Percentiles rank a stretch among this genome's conserved stretches.
phyloP scores from a whole-genome alignment of 2,797 vertebrate genomes.

The Accipiter superciliosus region DNA sequence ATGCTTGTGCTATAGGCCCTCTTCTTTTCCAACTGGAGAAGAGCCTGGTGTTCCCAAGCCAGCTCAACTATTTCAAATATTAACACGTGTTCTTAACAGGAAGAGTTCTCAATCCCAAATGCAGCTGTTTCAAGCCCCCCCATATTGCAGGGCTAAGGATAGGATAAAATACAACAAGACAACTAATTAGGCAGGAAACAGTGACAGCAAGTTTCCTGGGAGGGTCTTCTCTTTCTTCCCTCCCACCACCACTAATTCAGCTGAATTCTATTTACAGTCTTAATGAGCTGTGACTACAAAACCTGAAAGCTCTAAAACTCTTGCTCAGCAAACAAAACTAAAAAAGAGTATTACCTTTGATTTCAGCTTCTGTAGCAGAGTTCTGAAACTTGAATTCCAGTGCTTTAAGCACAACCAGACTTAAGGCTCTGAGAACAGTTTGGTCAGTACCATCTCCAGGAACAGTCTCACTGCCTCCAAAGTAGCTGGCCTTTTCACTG shows the following conservation, averaged over 20 bases:
- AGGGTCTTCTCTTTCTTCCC: neutral
- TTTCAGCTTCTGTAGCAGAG: conserved; percentile 58
- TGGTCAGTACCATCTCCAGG: conserved; percentile 65
- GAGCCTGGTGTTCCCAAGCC: neutral
- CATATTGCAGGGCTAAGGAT: neutral
- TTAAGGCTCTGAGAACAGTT: conserved; percentile 83
- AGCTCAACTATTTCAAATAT: neutral
- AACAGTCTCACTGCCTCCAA: conserved; percentile 75
- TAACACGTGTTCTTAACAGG: neutral
- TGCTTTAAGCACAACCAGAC: conserved; percentile 87
- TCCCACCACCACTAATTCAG: neutral
- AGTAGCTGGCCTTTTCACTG: conserved; percentile 66
- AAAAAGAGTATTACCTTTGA: conserved; percentile 66
- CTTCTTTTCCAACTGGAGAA: neutral
- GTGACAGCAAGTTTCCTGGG: neutral
- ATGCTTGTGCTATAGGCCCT: neutral
- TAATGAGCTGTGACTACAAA: neutral
- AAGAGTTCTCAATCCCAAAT: neutral
- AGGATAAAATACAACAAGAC: neutral
- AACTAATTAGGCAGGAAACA: neutral
- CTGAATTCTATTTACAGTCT: neutral
- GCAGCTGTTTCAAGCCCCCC: neutral
- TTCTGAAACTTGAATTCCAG: conserved; percentile 80
- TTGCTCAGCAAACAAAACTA: neutral
- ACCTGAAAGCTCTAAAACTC: neutral